Base-by-base conservation (phyloP, 2,888 invertebrate species). In the Quadroppia sp. region DNA sequence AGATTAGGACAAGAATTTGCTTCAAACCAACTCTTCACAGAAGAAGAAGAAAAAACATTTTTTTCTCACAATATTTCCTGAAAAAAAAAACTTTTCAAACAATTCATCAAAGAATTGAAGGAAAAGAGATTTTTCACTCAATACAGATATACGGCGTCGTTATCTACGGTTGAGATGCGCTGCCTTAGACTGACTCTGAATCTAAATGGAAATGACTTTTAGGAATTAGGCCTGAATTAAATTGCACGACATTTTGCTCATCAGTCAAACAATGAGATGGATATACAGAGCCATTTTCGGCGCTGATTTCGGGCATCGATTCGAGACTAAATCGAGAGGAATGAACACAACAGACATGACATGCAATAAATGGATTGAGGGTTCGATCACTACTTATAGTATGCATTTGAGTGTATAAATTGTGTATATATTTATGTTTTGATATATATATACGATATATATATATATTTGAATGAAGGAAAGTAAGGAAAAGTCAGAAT, bases 291-390 rank as follows among this genome's bases (percentile, higher is more conserved):
- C 15, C 23, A 53, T 11, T 20, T 20, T 6, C 23, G 20, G 20
- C 25, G 20, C 13, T 53, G 53, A 53, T 53, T 53, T 53, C 7
- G 45, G n/a, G 15, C 15, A 23, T 25, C 13, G 53, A 53, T 53
- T 6, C 23, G 25, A 23, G 53, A 2, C 23, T 53, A 20, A 59
- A 59, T 59, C 13, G 59, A 59, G 59, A 59, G 59, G 32, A 59
- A 59, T 59, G 59, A 59, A 59, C 53, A 53, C 13, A 23, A 53
- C 53, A 53, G 20, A 53, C 59, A 59, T 59, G 20, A 53, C 59
- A 59, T 59, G 59, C 59, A 59, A 59, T 59, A 25, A 59, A 59
- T 59, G 30, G 28, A 59, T 53, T 53, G 53, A 53, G 53, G 53
- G 53, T 20, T 53, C 53, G 20, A 53, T 53, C 45, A 45, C 45